Conservation (phyloP, 37 sponge, comb jelly and placozoan species). For the Halisarca cf. caerulea region DNA sequence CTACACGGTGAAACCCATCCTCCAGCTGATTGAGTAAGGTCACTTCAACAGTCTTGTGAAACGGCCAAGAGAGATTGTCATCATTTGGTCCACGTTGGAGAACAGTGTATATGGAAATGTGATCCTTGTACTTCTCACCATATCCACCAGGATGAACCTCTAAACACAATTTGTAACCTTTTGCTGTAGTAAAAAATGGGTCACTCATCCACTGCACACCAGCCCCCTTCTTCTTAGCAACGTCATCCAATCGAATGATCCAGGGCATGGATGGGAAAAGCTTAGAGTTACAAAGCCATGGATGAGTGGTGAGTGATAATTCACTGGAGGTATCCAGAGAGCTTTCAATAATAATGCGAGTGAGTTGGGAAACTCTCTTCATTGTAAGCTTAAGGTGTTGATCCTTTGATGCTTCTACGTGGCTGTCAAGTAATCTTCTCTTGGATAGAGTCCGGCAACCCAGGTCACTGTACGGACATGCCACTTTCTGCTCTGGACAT, state of each 20-base stretch:
- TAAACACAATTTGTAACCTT: slow-evolving; percentile 13
- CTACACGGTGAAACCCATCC: background rate
- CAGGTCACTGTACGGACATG: background rate
- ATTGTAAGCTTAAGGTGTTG: background rate
- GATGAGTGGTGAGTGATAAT: too few relatives aligned
- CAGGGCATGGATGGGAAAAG: slow-evolving; percentile 5
- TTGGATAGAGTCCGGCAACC: background rate
- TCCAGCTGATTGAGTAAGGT: background rate
- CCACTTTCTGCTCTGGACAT: slow-evolving; percentile 4
- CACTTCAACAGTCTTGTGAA: background rate
- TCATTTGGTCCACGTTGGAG: background rate
- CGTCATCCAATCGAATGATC: background rate
- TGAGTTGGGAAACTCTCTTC: background rate
- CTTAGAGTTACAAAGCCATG: slow-evolving; percentile 12
- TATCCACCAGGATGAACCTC: background rate
- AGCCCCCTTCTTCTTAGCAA: background rate
- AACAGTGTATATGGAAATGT: background rate
- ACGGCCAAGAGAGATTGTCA: background rate
- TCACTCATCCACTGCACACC: background rate
- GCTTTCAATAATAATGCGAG: background rate
- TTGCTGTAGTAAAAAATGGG: background rate
- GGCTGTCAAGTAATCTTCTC: background rate
- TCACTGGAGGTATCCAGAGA: too few relatives aligned
- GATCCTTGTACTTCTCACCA: background rate
- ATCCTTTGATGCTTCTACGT: background rate